These are phyloP conservation scores for Lepas anatifera DNA, from an alignment of 2,888 invertebrate genomes.

Conservation along the genomic window DNA sequence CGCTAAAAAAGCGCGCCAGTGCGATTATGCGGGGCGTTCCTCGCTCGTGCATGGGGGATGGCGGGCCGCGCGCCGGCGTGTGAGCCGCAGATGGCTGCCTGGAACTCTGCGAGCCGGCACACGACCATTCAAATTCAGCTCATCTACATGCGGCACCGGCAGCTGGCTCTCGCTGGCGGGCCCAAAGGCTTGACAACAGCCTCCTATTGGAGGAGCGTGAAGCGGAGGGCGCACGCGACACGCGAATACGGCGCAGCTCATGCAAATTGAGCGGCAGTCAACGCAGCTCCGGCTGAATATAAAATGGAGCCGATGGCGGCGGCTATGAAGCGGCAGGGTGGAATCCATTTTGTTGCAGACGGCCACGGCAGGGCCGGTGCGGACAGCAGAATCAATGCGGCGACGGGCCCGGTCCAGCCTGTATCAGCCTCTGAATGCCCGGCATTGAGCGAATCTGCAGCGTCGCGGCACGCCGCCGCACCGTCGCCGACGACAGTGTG, in stretches of 20 bases:
- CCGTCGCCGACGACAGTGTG: too few species aligned
- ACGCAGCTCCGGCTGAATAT: too few species aligned
- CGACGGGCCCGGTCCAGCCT: too few species aligned
- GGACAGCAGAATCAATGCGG: not conserved
- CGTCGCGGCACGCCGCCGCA: too few species aligned
- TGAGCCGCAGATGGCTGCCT: not conserved
- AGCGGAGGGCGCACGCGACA: not conserved
- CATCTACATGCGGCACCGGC: not conserved
- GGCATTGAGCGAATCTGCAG: too few species aligned
- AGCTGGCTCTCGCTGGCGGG: not conserved
- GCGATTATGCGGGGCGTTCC: not conserved
- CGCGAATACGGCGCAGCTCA: not conserved
- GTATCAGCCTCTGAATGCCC: too few species aligned
- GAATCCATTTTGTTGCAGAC: conserved; percentile 5
- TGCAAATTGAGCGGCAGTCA: too few species aligned
- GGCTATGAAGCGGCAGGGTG: not conserved
- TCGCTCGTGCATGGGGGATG: not conserved
- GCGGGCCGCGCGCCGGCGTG: not conserved
- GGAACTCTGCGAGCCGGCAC: not conserved
- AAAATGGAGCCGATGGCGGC: not conserved
- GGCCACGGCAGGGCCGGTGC: not conserved
- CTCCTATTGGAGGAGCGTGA: not conserved
- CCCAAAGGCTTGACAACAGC: not conserved
- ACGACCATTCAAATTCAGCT: not conserved
- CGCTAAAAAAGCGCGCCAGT: not conserved